phyloP scores from a whole-genome alignment of 2,797 vertebrate genomes.

The Neosilurus hyrtlii region DNA sequence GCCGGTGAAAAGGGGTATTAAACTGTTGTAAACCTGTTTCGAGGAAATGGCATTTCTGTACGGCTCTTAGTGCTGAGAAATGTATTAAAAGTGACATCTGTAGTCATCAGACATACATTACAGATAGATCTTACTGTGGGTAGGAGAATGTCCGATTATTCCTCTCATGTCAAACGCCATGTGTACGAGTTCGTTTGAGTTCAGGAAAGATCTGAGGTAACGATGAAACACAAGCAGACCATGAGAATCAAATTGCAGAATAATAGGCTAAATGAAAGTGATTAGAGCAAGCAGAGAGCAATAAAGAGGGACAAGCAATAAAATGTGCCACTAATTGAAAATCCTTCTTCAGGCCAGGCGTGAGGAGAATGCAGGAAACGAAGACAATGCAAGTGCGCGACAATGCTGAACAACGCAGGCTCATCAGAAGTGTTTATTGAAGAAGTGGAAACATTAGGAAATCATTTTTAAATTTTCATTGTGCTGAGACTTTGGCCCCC shows the following conservation, averaged over 20 bases:
- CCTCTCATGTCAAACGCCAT: not conserved
- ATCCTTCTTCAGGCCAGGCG: slow-evolving; percentile 9
- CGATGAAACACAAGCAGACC: slow-evolving; percentile 5
- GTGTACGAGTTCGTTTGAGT: not conserved
- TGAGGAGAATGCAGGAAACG: slow-evolving; percentile 2
- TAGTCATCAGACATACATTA: not conserved
- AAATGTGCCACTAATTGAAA: slow-evolving; percentile 19
- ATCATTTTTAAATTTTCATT: slow-evolving; percentile 92
- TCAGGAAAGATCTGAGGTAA: not conserved
- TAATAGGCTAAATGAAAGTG: slow-evolving; percentile 38
- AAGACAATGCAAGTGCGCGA: not conserved
- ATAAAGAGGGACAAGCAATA: slow-evolving; percentile 20
- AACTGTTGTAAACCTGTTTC: not conserved
- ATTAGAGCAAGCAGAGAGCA: slow-evolving; percentile 39
- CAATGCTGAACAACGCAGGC: not conserved
- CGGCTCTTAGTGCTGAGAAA: not conserved
- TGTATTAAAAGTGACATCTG: not conserved
- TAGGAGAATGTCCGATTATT: not conserved
- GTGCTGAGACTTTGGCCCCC: slow-evolving; percentile 92
- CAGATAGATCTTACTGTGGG: not conserved
- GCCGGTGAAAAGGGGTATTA: too few relatives aligned
- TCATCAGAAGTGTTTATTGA: slow-evolving; percentile 77
- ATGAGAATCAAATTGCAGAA: not conserved
- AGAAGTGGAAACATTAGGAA: slow-evolving; percentile 81
- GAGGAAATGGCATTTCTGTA: not conserved